Percentiles rank a stretch among this genome's conserved stretches.
Evolutionary conservation across 92 coral and sea anemone species (phyloP).

Genomic region (Scolanthus callimorphus): DNA sequence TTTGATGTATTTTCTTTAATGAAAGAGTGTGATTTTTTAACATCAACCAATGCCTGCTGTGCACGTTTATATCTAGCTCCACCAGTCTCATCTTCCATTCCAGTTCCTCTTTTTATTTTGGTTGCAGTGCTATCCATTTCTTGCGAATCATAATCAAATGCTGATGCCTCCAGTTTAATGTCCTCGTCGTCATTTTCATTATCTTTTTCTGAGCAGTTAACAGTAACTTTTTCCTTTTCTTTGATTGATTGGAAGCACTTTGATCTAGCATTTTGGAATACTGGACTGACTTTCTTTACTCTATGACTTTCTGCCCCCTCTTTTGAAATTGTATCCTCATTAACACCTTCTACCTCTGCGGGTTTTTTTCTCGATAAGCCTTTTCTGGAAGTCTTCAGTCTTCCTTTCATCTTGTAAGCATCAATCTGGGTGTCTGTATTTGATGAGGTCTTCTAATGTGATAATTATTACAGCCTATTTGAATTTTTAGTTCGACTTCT

Average conservation of each 20-base stretch:
- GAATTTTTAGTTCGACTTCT: too few species aligned
- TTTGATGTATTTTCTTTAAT: neutral
- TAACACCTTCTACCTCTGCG: too few species aligned
- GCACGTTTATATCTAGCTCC: constrained; percentile 9
- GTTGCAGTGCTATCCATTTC: neutral
- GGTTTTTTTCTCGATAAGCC: constrained; percentile 11
- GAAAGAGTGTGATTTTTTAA: neutral
- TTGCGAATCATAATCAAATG: constrained; percentile 29
- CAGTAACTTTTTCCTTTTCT: neutral
- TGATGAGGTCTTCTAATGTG: too few species aligned
- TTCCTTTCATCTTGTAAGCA: constrained; percentile 27
- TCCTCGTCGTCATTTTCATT: neutral
- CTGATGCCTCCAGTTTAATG: neutral
- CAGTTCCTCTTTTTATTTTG: constrained; percentile 10
- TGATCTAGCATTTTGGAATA: constrained; percentile 6
- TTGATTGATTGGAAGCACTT: neutral
- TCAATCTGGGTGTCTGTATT: too few species aligned
- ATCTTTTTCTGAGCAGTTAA: neutral
- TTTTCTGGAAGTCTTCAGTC: constrained; percentile 11
- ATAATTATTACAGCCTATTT: too few species aligned
- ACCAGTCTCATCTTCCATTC: constrained; percentile 5
- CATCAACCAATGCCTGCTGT: constrained; percentile 18
- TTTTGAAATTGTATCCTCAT: constrained; percentile 74
- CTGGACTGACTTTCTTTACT: constrained; percentile 1
- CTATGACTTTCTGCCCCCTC: constrained; percentile 64